phyloP scores from a whole-genome alignment of 2,888 invertebrate genomes.

The Acrobasis consociella region DNA sequence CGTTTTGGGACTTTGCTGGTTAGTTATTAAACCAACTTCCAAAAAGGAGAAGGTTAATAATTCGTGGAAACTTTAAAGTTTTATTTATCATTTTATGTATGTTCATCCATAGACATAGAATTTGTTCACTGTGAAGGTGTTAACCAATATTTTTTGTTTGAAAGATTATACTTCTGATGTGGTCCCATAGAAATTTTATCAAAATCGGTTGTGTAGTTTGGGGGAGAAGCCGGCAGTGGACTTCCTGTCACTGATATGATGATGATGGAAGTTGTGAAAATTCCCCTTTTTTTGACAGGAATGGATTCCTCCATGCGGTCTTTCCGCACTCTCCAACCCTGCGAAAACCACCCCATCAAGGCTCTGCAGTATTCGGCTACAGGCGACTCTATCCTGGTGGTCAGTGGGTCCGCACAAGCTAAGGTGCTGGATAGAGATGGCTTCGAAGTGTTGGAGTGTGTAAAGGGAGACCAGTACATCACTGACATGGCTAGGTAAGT shows the following conservation, averaged over 20 bases:
- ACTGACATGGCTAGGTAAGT: slow-evolving; percentile 91
- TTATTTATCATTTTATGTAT: too few relatives aligned
- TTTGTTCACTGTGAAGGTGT: too few relatives aligned
- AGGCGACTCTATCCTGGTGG: slow-evolving; percentile 95
- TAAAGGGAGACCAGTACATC: slow-evolving; percentile 98
- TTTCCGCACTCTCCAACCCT: slow-evolving; percentile 96
- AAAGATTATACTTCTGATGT: too few relatives aligned
- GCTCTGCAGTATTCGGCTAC: slow-evolving; percentile 95
- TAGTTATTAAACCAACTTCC: slow-evolving; percentile 25
- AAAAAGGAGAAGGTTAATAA: too few relatives aligned
- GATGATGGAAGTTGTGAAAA: not conserved
- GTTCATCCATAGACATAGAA: too few relatives aligned
- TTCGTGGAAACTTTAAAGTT: too few relatives aligned
- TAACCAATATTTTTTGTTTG: too few relatives aligned
- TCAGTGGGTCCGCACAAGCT: slow-evolving; percentile 95
- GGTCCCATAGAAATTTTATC: too few relatives aligned
- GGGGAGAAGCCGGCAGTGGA: too few relatives aligned
- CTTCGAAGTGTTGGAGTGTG: slow-evolving; percentile 95
- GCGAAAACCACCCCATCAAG: slow-evolving; percentile 97
- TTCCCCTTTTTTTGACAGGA: slow-evolving; percentile 72
- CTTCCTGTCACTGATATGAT: too few relatives aligned
- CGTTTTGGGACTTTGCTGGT: slow-evolving; percentile 98
- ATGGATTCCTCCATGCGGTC: slow-evolving; percentile 97
- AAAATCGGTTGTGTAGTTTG: too few relatives aligned
- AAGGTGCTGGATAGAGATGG: slow-evolving; percentile 98